Percentiles rank a stretch among this genome's conserved stretches.
Conservation (phyloP, 2,113 vertebrate genomes). For the Amphiprion ocellaris region DNA sequence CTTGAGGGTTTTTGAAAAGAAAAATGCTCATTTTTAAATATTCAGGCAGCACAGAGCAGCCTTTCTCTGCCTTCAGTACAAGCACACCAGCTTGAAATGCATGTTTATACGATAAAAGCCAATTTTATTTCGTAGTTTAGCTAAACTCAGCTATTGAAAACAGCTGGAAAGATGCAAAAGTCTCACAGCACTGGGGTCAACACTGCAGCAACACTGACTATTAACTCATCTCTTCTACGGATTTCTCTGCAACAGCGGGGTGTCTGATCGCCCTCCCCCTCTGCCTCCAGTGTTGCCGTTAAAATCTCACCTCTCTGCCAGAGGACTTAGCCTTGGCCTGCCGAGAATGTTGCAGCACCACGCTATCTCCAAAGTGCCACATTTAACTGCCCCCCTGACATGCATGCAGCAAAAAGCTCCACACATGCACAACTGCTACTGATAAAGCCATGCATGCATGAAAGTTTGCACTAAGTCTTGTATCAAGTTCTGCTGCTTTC, state of each 20-base stretch:
- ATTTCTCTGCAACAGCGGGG: slow-evolving; percentile 32
- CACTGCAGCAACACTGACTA: too few relatives aligned
- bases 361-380: slow-evolving; percentile 65
- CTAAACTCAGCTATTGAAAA: too few relatives aligned
- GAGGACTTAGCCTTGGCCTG: slow-evolving; percentile 67
- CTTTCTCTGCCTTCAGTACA: too few relatives aligned
- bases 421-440: background rate
- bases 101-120: too few relatives aligned
- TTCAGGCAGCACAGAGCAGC: too few relatives aligned
- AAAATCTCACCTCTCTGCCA: slow-evolving; percentile 84
- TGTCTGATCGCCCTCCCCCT: slow-evolving; percentile 13
- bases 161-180: too few relatives aligned
- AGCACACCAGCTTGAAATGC: too few relatives aligned
- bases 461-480: background rate
- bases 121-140: too few relatives aligned
- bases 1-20: too few relatives aligned
- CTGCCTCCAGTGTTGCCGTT: slow-evolving; percentile 72
- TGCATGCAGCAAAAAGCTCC: too few relatives aligned
- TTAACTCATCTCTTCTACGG: slow-evolving; percentile 21
- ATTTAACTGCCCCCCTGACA: slow-evolving; percentile 36
- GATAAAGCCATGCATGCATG: background rate
- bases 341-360: slow-evolving; percentile 80
- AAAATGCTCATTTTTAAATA: too few relatives aligned
- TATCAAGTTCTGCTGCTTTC: background rate
- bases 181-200: too few relatives aligned